phyloP scores from a whole-genome alignment of 2,797 vertebrate species.

The Galagoides demidoff region DNA sequence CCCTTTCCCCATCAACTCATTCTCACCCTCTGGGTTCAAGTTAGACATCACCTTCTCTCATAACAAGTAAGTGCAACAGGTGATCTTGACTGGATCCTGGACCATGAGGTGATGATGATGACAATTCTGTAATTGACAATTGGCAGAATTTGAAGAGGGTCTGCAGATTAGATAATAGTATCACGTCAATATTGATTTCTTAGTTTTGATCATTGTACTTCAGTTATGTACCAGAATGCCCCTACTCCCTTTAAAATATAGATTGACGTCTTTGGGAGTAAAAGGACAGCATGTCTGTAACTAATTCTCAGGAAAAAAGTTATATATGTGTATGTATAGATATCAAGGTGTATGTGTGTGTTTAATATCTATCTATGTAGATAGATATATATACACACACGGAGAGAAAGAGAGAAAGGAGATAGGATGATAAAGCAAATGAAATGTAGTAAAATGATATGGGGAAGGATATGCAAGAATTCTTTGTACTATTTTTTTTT shows the following conservation, averaged over 20 bases:
- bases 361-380: not conserved
- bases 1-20: not conserved
- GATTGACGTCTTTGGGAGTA: not conserved
- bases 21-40: not conserved
- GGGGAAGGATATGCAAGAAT: not conserved
- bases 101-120: not conserved
- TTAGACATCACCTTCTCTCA: not conserved
- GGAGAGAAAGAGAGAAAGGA: not conserved
- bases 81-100: not conserved
- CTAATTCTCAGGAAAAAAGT: not conserved
- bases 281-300: not conserved
- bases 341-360: not conserved
- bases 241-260: not conserved
- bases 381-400: not conserved
- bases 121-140: not conserved
- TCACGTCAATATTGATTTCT: not conserved
- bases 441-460: not conserved
- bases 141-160: constrained; percentile 6
- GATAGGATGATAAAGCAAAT: not conserved
- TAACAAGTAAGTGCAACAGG: not conserved
- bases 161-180: not conserved
- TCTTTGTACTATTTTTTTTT: not conserved
- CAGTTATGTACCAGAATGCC: not conserved
- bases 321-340: not conserved
- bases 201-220: not conserved